Evolutionary conservation across 2,113 vertebrate species (phyloP).

Genomic region (Ochotona curzoniae): DNA sequence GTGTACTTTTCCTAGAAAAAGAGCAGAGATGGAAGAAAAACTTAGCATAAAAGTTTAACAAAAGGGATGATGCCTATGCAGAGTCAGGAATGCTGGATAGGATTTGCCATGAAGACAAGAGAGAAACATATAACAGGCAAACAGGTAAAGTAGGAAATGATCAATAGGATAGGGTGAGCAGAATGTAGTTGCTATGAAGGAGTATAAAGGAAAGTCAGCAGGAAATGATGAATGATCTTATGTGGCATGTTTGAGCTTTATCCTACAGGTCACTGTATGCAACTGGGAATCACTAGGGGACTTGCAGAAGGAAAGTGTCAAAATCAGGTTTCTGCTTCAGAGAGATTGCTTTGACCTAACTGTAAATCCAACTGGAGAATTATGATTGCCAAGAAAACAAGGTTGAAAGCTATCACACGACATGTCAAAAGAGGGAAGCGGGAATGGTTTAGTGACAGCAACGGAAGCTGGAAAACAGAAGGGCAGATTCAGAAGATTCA

Average conservation of each 20-base stretch:
- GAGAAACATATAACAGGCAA: neutral
- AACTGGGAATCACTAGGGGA: neutral
- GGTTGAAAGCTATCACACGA: neutral
- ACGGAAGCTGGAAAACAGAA: neutral
- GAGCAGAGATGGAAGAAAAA: neutral
- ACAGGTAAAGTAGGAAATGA: neutral
- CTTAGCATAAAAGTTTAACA: neutral
- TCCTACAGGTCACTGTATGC: neutral
- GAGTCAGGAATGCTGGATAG: neutral
- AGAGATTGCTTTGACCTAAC: neutral
- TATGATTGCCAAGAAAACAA: neutral
- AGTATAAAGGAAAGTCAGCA: neutral
- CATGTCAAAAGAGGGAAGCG: neutral
- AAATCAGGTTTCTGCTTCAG: slow-evolving; percentile 7
- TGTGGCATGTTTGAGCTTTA: neutral
- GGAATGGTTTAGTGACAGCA: neutral
- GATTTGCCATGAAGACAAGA: neutral
- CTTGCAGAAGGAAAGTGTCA: neutral
- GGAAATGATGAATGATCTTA: neutral
- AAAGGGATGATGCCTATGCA: neutral
- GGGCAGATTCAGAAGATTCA: neutral
- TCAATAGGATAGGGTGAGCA: neutral
- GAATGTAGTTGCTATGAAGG: neutral
- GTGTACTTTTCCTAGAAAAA: neutral
- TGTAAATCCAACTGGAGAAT: neutral